Conservation (phyloP, 2,888 invertebrate genomes). For the Eupithecia subfuscata region DNA sequence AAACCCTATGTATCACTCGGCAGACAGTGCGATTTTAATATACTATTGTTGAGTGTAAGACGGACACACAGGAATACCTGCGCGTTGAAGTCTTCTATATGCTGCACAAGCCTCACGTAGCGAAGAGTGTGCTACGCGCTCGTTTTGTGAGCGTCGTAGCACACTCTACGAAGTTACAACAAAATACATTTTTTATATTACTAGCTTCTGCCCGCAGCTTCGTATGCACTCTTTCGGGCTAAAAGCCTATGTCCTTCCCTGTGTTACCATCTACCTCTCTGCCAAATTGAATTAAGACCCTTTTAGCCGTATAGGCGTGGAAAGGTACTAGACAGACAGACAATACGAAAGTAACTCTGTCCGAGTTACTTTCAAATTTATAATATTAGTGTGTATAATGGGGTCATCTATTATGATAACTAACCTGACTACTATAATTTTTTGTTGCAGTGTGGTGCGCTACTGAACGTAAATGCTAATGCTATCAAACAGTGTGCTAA, state of each 20-base stretch:
- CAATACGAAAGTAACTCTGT: no score
- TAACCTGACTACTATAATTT: not conserved
- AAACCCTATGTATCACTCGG: no score
- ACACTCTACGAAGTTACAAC: not conserved
- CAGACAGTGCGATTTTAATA: no score
- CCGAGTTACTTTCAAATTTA: no score
- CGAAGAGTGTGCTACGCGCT: not conserved
- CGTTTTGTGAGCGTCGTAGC: not conserved
- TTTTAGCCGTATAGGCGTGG: no score
- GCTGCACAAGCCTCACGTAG: not conserved
- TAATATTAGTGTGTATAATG: not conserved
- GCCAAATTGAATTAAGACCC: no score
- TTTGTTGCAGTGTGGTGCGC: constrained; percentile 26
- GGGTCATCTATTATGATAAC: not conserved
- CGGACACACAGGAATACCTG: not conserved
- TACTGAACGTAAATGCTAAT: constrained; percentile 8
- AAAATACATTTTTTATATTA: not conserved
- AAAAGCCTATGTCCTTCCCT: not conserved
- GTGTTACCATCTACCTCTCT: not conserved
- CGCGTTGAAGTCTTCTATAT: not conserved
- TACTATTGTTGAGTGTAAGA: not conserved
- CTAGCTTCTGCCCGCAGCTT: not conserved
- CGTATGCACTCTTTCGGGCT: not conserved
- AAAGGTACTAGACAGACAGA: no score
- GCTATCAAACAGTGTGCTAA: constrained; percentile 56